Evolutionary conservation across 2,797 vertebrate genomes (phyloP), one percentile per base, ranked within the genome.

Genomic region (Syngnathus acus): DNA sequence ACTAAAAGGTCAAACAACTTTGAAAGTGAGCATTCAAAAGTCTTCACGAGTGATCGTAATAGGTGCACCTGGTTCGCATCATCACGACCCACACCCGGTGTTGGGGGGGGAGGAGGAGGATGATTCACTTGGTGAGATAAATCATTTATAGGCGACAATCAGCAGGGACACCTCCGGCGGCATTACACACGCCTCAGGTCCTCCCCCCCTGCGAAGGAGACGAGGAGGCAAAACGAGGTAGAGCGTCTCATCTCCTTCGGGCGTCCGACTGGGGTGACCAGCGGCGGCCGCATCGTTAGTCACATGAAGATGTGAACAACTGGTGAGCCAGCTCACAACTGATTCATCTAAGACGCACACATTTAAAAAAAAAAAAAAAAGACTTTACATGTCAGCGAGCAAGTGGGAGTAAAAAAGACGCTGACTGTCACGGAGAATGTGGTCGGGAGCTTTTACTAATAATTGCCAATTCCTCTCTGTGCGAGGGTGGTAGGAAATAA

Each of bases 11-110:
- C 53, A 54, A 54, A 14, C 9, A 32, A 54, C 11, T 26, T 54
- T 21, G 53, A 54, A 54, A 54, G 53, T 14, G 53, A 54, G 21
- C n/a, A 4, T 54, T 54, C 53, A 54, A 47, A 47, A 47, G 45
- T 16, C 16, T 47, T 47, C 16, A 32, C 32, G 32, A 32, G 32
- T 32, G 32, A 32, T 32, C 4, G 32, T 4, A 75, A 71, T 78
- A 64, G 66, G 68, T 79, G 73, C 88, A 89, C 85, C 86, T 90
- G 89, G 83, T 80, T 76, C 73, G 74, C 76, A 83, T 82, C 78
- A 72, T 71, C 77, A 64, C 38, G 47, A 75, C 77, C 85, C 75
- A 87, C 78, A 55, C 78, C 68, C 55, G 51, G 32, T 26, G 9
- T 13, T 7, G 19, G 6, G 0, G 45, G 14, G 5, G 45, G 45